These are phyloP conservation scores for Drosophila ercepeae DNA, from an alignment of 1,140 invertebrate species.

Conservation along the genomic window DNA sequence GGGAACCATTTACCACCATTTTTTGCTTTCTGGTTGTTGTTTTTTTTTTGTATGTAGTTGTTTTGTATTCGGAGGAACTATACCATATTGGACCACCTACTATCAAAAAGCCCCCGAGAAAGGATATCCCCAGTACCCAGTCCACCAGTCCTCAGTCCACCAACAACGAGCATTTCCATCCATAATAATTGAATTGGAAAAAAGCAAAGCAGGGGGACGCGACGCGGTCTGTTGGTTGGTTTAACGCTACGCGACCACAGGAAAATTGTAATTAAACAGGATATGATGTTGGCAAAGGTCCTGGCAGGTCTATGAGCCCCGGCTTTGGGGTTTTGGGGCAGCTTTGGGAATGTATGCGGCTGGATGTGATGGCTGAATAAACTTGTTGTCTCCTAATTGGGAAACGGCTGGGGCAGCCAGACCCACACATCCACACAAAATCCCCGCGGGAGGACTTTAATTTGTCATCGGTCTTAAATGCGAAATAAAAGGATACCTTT, in stretches of 20 bases:
- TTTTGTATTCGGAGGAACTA: constrained; percentile 14
- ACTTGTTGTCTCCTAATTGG: constrained; percentile 61
- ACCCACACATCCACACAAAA: constrained; percentile 19
- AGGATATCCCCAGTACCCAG: no score
- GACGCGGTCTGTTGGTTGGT: constrained; percentile 40
- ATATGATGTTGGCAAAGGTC: constrained; percentile 64
- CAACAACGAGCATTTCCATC: constrained; percentile 9
- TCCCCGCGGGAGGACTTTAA: constrained; percentile 24
- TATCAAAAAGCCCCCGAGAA: neutral
- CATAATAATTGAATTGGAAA: constrained; percentile 82
- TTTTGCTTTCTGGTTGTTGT: no score
- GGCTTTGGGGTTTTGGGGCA: neutral
- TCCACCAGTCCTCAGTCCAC: no score
- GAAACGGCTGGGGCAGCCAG: constrained; percentile 19
- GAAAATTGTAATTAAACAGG: constrained; percentile 81
- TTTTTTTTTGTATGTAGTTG: constrained; percentile 26
- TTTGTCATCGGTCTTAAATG: constrained; percentile 7
- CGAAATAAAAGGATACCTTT: neutral
- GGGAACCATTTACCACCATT: constrained; percentile 53
- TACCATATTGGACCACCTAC: no score
- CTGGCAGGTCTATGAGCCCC: constrained; percentile 8
- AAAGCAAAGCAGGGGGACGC: constrained; percentile 31
- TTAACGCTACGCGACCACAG: constrained; percentile 79
- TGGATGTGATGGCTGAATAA: constrained; percentile 57
- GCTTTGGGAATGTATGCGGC: constrained; percentile 2